Evolutionary conservation across 2,888 invertebrate species (phyloP).

Genomic region (Aethes cnicana): DNA sequence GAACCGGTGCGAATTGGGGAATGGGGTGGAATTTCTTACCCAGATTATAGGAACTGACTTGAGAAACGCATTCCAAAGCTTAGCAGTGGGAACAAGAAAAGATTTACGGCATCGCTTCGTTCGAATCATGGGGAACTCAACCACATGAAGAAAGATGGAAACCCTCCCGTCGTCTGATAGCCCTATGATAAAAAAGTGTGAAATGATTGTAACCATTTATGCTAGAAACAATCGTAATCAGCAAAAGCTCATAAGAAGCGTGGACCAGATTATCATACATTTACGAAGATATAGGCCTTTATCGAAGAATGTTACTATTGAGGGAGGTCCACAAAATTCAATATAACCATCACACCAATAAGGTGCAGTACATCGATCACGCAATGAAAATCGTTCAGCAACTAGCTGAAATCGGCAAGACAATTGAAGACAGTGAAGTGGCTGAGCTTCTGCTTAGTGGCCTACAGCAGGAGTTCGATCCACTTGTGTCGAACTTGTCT

Average conservation of each 20-base stretch:
- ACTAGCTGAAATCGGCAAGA: slow-evolving; percentile 4
- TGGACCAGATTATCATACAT: neutral
- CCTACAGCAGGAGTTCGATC: neutral
- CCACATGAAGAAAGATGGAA: too few relatives aligned
- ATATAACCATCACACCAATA: neutral
- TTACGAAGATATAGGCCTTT: slow-evolving; percentile 17
- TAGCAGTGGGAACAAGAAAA: too few relatives aligned
- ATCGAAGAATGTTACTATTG: slow-evolving; percentile 3
- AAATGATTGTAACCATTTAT: too few relatives aligned
- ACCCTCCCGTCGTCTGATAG: too few relatives aligned
- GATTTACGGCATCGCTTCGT: too few relatives aligned
- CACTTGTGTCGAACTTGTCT: neutral
- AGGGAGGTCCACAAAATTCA: slow-evolving; percentile 4
- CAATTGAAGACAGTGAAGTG: slow-evolving; percentile 12
- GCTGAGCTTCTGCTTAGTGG: slow-evolving; percentile 16
- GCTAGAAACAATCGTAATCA: too few relatives aligned
- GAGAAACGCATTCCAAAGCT: too few relatives aligned
- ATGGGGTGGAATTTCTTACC: too few relatives aligned
- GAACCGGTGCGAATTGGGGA: too few relatives aligned
- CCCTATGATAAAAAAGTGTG: too few relatives aligned
- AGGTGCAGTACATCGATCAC: slow-evolving; percentile 5
- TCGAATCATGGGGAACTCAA: too few relatives aligned
- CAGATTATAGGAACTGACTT: too few relatives aligned
- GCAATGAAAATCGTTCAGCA: slow-evolving; percentile 12
- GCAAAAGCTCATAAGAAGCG: slow-evolving; percentile 5